Base-by-base conservation (phyloP, 2,888 invertebrate genomes). In the Drosophila macrospina region DNA sequence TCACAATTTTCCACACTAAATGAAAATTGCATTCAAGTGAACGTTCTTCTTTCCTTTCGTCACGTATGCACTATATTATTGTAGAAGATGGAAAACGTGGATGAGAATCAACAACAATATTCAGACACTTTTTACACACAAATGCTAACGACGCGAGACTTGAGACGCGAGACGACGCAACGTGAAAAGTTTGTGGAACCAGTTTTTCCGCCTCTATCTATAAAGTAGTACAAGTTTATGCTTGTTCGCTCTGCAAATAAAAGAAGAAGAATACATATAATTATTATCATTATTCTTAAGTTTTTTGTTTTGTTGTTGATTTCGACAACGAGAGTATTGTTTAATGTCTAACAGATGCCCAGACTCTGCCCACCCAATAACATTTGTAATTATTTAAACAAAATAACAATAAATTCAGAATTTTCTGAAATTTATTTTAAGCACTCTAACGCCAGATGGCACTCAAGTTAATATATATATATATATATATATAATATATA, bases 11-110 rank as follows among this genome's bases (percentile, higher is more conserved):
- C 76, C 78, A 26, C 66, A 67, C 73, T 73, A 66, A 66, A 76
- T 80, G 73, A 84, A 81, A 82, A 84, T 66, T 78, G 78, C 78
- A 80, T 75, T 67, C 78, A 76, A 80, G 70, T 67, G 69, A 66
- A 64, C 67, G 63, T 42, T 63, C 57, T 69, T 65, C 54, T 63
- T 69, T 65, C 54, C 54, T 54, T 55, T 56, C 52, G 20, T 63
- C 80, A 62, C 73, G 66, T 30, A 56, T 47, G 47, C 50, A 72
- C 73, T 57, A 39, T 45, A 30, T 28, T 34, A 44, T 16, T 47
- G 56, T 32, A 36, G 7, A 36, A 11, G 15, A 42, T 28, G 37
- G 32, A 20, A 51, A 13, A 72, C 55, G 4, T 41, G 10, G 8
- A 39, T 37, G 16, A 39, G 39, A 16, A 48, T 48, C 48, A 48